These are phyloP conservation scores for Cheirogaleus major DNA, from an alignment of 2,797 vertebrate genomes.

Conservation along the genomic window DNA sequence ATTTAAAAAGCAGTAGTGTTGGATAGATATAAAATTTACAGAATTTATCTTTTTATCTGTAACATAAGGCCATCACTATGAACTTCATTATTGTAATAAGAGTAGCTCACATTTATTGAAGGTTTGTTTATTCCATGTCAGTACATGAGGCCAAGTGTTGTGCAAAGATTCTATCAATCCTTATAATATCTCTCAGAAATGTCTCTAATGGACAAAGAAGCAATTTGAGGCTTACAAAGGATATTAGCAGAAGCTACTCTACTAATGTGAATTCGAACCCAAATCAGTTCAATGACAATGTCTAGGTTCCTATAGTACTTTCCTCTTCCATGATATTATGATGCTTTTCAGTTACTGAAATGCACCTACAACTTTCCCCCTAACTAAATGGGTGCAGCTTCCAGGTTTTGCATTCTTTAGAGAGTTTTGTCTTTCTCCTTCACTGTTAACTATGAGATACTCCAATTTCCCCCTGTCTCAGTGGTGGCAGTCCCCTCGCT, in stretches of 20 bases:
- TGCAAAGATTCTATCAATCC: background rate
- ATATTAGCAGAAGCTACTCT: background rate
- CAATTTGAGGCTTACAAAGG: background rate
- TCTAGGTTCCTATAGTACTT: background rate
- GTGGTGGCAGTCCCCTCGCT: background rate
- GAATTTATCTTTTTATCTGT: constrained; percentile 25
- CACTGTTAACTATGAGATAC: background rate
- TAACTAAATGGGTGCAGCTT: background rate
- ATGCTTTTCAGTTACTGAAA: background rate
- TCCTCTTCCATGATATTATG: background rate
- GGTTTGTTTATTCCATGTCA: constrained; percentile 21
- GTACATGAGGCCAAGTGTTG: background rate
- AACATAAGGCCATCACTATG: background rate
- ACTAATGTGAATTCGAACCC: background rate
- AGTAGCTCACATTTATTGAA: constrained; percentile 10
- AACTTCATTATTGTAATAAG: constrained; percentile 33
- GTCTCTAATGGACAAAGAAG: background rate
- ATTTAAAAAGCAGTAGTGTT: constrained; percentile 17
- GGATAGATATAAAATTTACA: constrained; percentile 49
- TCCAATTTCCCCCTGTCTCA: background rate
- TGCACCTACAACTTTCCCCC: background rate
- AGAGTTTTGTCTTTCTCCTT: background rate
- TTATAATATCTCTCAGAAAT: background rate
- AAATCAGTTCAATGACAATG: background rate
- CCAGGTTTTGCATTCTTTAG: background rate